These are phyloP conservation scores for Calephelis perditalis DNA, from an alignment of 2,888 invertebrate species.

Conservation along the genomic window DNA sequence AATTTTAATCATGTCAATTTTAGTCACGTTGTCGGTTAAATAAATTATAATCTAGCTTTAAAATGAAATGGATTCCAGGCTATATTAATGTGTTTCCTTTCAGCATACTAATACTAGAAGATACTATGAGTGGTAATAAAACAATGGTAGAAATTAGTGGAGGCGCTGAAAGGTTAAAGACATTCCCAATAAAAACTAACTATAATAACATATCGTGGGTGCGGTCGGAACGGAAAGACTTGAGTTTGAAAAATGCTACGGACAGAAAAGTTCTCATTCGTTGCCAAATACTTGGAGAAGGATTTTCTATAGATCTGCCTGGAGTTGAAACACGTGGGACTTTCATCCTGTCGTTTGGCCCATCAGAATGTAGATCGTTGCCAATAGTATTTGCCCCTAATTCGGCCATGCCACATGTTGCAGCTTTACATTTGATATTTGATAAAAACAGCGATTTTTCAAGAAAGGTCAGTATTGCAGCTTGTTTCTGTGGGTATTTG, in stretches of 20 bases:
- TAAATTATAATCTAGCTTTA: no score
- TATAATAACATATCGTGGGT: conserved; percentile 56
- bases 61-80: neutral
- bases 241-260: conserved; percentile 56
- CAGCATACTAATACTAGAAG: conserved; percentile 59
- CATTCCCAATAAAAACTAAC: conserved; percentile 62
- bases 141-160: conserved; percentile 47
- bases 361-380: conserved; percentile 52
- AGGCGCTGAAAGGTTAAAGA: conserved; percentile 46
- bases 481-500: no score
- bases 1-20: no score
- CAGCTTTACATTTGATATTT: conserved; percentile 48
- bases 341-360: conserved; percentile 49
- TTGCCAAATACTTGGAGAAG: conserved; percentile 60
- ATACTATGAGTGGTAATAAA: conserved; percentile 41
- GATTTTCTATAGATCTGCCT: conserved; percentile 55
- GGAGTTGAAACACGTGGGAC: conserved; percentile 49
- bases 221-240: conserved; percentile 53
- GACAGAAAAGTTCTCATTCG: conserved; percentile 54
- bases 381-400: conserved; percentile 52
- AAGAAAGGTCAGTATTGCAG: conserved; percentile 47
- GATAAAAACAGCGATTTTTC: conserved; percentile 56
- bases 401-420: conserved; percentile 43
- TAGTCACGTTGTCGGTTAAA: no score
- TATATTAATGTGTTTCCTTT: conserved; percentile 23